A percentile compares a stretch with the other conserved stretches of the same genome.
These are phyloP conservation scores for Galeopterus variegatus DNA, from an alignment of 2,113 vertebrate genomes.

Conservation along the genomic window DNA sequence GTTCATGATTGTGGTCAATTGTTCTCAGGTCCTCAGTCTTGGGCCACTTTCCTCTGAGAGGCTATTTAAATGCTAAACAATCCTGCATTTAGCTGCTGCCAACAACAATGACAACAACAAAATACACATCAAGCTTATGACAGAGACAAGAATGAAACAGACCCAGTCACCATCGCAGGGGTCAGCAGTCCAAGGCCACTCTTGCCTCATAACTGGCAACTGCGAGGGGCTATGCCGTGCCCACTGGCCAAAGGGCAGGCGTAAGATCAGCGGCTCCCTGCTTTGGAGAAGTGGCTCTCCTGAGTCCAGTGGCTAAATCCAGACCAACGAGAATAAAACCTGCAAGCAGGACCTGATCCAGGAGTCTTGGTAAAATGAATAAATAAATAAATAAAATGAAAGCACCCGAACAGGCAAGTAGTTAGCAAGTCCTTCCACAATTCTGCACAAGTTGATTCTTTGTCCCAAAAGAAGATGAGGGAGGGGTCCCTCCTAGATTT, in stretches of 20 bases:
- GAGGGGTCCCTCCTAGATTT: not conserved
- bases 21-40: slow-evolving; percentile 14
- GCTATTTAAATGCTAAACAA: slow-evolving; percentile 55
- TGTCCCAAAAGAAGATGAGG: not conserved
- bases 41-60: not conserved
- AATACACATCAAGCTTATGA: not conserved
- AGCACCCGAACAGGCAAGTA: not conserved
- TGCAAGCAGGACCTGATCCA: not conserved
- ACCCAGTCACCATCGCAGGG: not conserved
- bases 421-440: not conserved
- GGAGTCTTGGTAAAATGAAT: not conserved
- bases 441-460: slow-evolving; percentile 11
- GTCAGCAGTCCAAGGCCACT: not conserved
- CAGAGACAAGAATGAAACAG: slow-evolving; percentile 34
- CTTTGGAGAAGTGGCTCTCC: not conserved
- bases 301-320: slow-evolving; percentile 5
- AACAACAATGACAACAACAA: slow-evolving; percentile 34
- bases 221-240: not conserved
- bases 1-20: slow-evolving; percentile 53
- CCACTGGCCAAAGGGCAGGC: not conserved
- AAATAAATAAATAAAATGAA: not conserved
- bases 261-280: not conserved
- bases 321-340: not conserved
- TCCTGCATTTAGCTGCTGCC: not conserved
- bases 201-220: not conserved